Evolutionary conservation across 1,140 invertebrate species (phyloP), one percentile per base, ranked within the genome.

Genomic region (Formica exsecta): DNA sequence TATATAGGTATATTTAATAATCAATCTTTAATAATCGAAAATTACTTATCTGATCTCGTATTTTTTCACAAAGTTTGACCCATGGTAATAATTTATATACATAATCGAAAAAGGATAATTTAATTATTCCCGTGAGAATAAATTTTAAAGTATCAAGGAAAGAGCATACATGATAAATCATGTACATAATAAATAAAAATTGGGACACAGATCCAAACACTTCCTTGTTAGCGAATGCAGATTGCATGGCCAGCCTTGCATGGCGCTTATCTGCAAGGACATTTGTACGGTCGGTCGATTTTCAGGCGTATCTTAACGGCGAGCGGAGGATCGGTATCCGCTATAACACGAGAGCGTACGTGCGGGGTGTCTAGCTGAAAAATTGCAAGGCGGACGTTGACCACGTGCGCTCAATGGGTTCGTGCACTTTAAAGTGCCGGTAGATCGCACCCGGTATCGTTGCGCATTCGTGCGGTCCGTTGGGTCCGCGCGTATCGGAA

Each of bases 291-390:
- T 86, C 38, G 76, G 76, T 16, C 68, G 84, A 86, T 84, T 86
- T 73, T 73, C 36, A 64, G 32, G 80, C 85, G 48, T 86, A 86
- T 86, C 85, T 86, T 86, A 86, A 86, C 79, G 68, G 85, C 79
- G 68, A 84, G 65, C 65, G 80, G 85, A 57, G 44, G 36, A 59
- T 74, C 70, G 36, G 16, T 75, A 84, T 85, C 62, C 68, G 66
- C 83, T 62, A 71, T 51, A 84, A 84, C 83, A 2, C 11, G 48
- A 51, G 41, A 71, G 65, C 44, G 61, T 65, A 41, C 51, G 74
- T 41, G 19, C 36, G 44, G 19, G 61, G 57, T 54, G 54, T 76
- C 32, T 22, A 61, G n/a, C 54, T 48, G 22, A 68, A 68, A 62
- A 87, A 73, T 6, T 29, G 32, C 19, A 36, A 64, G 41, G 59